Base-by-base conservation (phyloP, 2,888 invertebrate genomes). In the Ectropis crepuscularia region DNA sequence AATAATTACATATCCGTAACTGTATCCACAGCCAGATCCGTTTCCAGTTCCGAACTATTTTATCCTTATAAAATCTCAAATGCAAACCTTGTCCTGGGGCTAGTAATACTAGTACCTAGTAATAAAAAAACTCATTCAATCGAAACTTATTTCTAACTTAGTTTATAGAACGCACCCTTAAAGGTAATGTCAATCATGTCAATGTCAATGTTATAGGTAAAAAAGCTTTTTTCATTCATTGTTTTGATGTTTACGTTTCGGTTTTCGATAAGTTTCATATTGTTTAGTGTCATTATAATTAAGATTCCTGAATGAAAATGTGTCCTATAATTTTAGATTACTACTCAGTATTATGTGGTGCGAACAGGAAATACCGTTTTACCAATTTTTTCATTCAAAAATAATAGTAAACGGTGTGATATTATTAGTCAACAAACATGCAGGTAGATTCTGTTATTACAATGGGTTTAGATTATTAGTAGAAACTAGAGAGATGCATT, bases 381-480 rank as follows among this genome's bases (percentile, higher is more conserved):
- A n/a, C n/a, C 6, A 7, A 5, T 36, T 12, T 53, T 53, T 43
- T 43, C 42, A 37, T 43, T 43, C n/a, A 53, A 36, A 36, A 43
- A 36, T 53, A 7, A 53, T 4, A 5, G 28, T 8, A 43, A 36
- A 43, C 43, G 7, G 8, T 37, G 11, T 5, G 2, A 10, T 6
- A 51, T 12, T 37, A 2, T 12, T 39, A 50, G 41, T 55, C 5
- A 60, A 37, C 28, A 48, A 59, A 46, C 54, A 73, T 74, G 74
- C 74, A 74, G 74, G 74, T 74, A 71, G 5, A 5, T 9, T n/a
- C 5, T 28, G 1, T 28, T 28, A 28, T 28, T 28, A 28, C 4
- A 28, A n/a, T n/a, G n/a, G n/a, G n/a, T n/a, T 28, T 28, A 28
- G 16, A 2, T 28, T 28, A 28, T 28, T 28, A 28, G 16, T 28